Base-by-base conservation (phyloP, 2,888 invertebrate genomes). In the Heliconius aoede region DNA sequence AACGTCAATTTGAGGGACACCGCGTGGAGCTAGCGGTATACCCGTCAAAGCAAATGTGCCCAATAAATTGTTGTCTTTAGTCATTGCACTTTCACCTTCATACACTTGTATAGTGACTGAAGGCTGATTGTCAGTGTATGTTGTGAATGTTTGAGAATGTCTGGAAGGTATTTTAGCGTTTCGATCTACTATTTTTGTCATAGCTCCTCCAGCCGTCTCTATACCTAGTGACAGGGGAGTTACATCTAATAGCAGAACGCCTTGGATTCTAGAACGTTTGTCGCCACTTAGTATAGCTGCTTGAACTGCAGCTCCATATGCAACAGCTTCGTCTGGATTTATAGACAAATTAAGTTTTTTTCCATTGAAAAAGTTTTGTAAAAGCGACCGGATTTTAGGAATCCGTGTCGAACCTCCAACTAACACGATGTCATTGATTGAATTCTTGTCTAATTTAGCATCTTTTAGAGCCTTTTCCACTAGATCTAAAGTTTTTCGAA, bases 331-430 rank as follows among this genome's bases (percentile, higher is more conserved):
- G 82, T 97, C 97, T 0, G 97, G 97, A 85, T 97, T 97, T 78
- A 97, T 97, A 3, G 96, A 96, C 72, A 96, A 91, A 85, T 97
- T 97, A 11, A 97, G 89, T 58, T 95, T 95, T 87, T 96, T 97
- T 1, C 96, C 96, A 82, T 95, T 95, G 90, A 97, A 97, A 90
- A 96, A 97, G 84, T 96, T 96, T 88, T 97, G 96, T 18, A 97
- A 89, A 81, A 97, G 90, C 81, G 91, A 96, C 87, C 97, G 97
- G 78, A 97, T 96, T 89, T 97, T 97, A 0, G 97, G 97, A 78
- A 97, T 97, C 69, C 97, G 95, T 0, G 96, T 97, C 0, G 97
- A 97, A 5, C 97, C 98, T 15, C 98, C 97, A 9, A 97, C 97
- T 65, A 98, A 90, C 0, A 98, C 97, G 5, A 98, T 96, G 81